Evolutionary conservation across 1,140 invertebrate species (phyloP).

Genomic region (Drosophila kurseongensis): DNA sequence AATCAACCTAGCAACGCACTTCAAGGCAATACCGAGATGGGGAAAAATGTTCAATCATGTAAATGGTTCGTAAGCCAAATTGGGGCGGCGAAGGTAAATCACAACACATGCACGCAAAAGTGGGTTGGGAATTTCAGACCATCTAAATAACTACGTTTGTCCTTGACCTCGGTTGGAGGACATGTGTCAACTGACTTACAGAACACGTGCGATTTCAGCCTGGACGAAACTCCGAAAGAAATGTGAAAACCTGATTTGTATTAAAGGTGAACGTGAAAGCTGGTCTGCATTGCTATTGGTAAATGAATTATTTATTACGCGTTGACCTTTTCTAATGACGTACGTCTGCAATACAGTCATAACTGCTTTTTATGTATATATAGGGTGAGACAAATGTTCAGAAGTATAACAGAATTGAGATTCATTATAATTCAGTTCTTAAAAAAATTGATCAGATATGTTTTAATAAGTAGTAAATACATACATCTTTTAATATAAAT

Average conservation of each 20-base stretch:
- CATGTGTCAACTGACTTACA: conserved; percentile 30
- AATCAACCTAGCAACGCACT: conserved; percentile 17
- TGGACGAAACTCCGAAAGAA: neutral
- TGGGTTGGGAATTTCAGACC: neutral
- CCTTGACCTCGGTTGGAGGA: conserved; percentile 39
- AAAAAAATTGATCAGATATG: too few species aligned
- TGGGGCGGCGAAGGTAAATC: conserved; percentile 24
- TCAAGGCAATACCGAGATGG: neutral
- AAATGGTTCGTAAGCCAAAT: conserved; percentile 38
- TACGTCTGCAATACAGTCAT: neutral
- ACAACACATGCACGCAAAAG: conserved; percentile 21
- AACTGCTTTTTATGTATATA: neutral
- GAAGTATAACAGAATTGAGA: too few species aligned
- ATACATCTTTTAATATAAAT: too few species aligned
- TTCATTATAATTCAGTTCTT: too few species aligned
- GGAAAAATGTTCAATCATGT: conserved; percentile 45
- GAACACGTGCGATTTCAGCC: conserved; percentile 12
- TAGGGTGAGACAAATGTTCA: too few species aligned
- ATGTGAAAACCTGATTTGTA: neutral
- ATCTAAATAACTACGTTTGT: conserved; percentile 21
- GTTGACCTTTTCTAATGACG: conserved; percentile 30
- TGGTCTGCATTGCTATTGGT: neutral
- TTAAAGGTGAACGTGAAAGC: conserved; percentile 4
- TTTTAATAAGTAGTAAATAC: too few species aligned
- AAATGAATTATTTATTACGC: conserved; percentile 35